phyloP scores from a whole-genome alignment of 2,113 vertebrate species.

The Collichthys lucidus region DNA sequence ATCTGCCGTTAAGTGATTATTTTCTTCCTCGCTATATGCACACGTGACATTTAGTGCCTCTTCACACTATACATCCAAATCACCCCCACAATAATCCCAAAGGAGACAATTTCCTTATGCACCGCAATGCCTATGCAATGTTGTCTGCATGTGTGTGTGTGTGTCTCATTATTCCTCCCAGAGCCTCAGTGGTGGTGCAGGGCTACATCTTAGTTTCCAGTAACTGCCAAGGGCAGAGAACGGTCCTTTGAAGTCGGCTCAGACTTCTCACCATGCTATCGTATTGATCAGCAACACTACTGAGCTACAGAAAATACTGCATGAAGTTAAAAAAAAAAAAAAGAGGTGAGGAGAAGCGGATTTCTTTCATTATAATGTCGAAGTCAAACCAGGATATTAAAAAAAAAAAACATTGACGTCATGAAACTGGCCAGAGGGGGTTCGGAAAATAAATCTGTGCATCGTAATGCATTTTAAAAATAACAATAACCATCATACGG shows the following conservation, averaged over 20 bases:
- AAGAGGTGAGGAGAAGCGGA: slow-evolving; percentile 16
- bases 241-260: slow-evolving; percentile 70
- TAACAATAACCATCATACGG: no score
- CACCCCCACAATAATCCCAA: background rate
- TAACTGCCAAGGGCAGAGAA: slow-evolving; percentile 58
- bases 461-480: no score
- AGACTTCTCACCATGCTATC: slow-evolving; percentile 58
- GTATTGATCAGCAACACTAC: slow-evolving; percentile 62
- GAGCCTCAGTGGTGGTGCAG: slow-evolving; percentile 39
- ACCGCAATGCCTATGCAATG: slow-evolving; percentile 1
- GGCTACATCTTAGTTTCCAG: slow-evolving; percentile 52
- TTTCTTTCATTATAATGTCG: slow-evolving; percentile 35
- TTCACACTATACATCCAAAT: slow-evolving; percentile 11
- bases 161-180: slow-evolving; percentile 47
- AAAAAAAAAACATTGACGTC: no score
- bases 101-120: slow-evolving; percentile 13
- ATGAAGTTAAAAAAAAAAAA: slow-evolving; percentile 36
- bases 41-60: background rate
- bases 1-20: background rate
- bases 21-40: background rate
- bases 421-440: no score
- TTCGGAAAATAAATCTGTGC: no score
- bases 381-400: background rate
- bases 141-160: slow-evolving; percentile 10
- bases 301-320: slow-evolving; percentile 39